These are phyloP conservation scores for Acanthurus leucopareius DNA, from an alignment of 2,797 vertebrate species.

Conservation along the genomic window DNA sequence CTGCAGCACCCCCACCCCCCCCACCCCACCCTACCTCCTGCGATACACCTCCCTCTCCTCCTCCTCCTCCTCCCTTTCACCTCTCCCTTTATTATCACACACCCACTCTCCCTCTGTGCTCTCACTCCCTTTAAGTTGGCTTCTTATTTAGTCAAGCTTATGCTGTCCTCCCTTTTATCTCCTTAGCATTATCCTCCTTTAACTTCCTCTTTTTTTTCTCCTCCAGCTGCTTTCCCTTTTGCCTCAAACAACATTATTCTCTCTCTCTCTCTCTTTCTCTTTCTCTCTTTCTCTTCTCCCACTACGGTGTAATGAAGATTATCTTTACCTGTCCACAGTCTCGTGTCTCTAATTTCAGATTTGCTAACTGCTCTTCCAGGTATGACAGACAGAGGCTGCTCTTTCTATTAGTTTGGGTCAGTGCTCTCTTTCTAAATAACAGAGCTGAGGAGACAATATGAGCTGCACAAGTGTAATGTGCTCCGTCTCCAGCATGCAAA, in stretches of 20 bases:
- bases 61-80: constrained; percentile 53
- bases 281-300: background rate
- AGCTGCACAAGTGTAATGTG: constrained; percentile 43
- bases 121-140: constrained; percentile 54
- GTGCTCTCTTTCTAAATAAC: constrained; percentile 56
- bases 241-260: constrained; percentile 17
- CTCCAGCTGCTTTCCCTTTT: constrained; percentile 13
- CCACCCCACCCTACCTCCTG: background rate
- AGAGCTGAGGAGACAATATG: constrained; percentile 42
- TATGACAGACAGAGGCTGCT: constrained; percentile 86
- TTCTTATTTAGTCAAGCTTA: constrained; percentile 45
- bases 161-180: constrained; percentile 29
- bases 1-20: constrained; percentile 40
- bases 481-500: constrained; percentile 50
- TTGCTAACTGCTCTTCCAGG: constrained; percentile 76
- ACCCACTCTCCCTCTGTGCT: constrained; percentile 34
- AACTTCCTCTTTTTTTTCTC: constrained; percentile 3
- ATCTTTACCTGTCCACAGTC: constrained; percentile 26
- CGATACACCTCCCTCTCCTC: constrained; percentile 47
- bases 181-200: constrained; percentile 21
- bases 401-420: constrained; percentile 84
- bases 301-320: constrained; percentile 2
- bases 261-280: background rate
- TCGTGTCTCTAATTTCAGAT: constrained; percentile 41
- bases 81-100: constrained; percentile 60